Percentiles rank a stretch among this genome's conserved stretches.
phyloP scores from a whole-genome alignment of 2,113 vertebrate species.

The Psittacula cyanocephala region DNA sequence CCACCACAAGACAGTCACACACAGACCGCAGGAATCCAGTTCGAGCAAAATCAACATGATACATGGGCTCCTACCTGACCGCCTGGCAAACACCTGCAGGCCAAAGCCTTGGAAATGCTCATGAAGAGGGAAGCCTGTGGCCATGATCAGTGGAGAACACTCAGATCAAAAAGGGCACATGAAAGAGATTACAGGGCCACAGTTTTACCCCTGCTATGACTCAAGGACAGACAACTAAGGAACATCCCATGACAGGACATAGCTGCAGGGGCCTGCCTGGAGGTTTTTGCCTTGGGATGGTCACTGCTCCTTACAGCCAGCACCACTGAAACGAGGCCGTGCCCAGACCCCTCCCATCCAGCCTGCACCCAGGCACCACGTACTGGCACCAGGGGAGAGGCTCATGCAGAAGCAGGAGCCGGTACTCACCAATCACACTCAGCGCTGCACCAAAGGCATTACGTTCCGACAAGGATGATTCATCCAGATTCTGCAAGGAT shows the following conservation, averaged over 20 bases:
- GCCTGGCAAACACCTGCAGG: not conserved
- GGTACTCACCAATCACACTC: not conserved
- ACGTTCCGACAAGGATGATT: not conserved
- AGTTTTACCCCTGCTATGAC: not conserved
- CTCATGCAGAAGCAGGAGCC: not conserved
- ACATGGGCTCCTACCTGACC: not conserved
- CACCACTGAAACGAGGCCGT: rapidly evolving
- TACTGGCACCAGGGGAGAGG: not conserved
- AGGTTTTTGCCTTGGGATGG: not conserved
- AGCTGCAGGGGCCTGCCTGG: not conserved
- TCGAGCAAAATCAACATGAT: not conserved
- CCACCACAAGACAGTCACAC: not conserved
- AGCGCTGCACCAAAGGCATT: not conserved
- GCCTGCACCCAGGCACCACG: rapidly evolving
- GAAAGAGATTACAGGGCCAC: not conserved
- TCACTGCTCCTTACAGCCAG: not conserved
- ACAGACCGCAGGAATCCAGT: not conserved
- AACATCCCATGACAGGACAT: not conserved
- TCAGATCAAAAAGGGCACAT: not conserved
- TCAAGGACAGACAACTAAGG: not conserved
- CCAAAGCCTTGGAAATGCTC: not conserved
- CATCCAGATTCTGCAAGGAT: not conserved
- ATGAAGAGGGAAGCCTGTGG: not conserved
- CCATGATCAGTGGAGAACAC: rapidly evolving
- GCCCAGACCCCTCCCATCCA: not conserved